These are phyloP conservation scores for Semibalanus balanoides DNA, from an alignment of 1,140 invertebrate genomes.

Conservation along the genomic window DNA sequence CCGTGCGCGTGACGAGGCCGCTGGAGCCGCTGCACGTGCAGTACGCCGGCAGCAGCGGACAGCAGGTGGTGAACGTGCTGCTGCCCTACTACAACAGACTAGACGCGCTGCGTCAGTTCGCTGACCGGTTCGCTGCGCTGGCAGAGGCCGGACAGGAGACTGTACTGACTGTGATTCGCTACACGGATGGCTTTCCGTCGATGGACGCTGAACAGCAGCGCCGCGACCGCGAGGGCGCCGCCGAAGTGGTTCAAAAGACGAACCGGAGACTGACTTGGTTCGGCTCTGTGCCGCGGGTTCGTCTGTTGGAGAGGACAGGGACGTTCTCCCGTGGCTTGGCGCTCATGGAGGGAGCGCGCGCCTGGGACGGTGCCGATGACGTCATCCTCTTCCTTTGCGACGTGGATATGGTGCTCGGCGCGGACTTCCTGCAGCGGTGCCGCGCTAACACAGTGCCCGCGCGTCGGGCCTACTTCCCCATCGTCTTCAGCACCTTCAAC, in stretches of 20 bases:
- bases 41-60: constrained; percentile 11
- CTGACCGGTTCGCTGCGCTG: constrained; percentile 57
- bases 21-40: not conserved
- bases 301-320: constrained; percentile 55
- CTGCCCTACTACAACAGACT: constrained; percentile 54
- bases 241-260: constrained; percentile 34
- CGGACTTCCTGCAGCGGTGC: constrained; percentile 54
- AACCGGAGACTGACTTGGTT: constrained; percentile 26
- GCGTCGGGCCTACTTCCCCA: constrained; percentile 64
- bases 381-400: constrained; percentile 65
- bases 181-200: not conserved
- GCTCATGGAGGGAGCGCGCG: constrained; percentile 35
- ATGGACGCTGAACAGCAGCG: constrained; percentile 44
- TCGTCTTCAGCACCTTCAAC: constrained; percentile 72
- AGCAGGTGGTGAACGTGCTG: constrained; percentile 55
- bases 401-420: constrained; percentile 63
- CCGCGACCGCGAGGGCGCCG: constrained; percentile 38
- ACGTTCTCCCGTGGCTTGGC: constrained; percentile 62
- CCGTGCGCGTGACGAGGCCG: not conserved
- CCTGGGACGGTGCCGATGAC: constrained; percentile 38
- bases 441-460: constrained; percentile 39
- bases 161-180: constrained; percentile 60
- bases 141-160: constrained; percentile 43
- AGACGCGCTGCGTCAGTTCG: constrained; percentile 55
- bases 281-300: constrained; percentile 42